Evolutionary conservation across 2,888 invertebrate genomes (phyloP).

Genomic region (Lepidochrysops patricia): DNA sequence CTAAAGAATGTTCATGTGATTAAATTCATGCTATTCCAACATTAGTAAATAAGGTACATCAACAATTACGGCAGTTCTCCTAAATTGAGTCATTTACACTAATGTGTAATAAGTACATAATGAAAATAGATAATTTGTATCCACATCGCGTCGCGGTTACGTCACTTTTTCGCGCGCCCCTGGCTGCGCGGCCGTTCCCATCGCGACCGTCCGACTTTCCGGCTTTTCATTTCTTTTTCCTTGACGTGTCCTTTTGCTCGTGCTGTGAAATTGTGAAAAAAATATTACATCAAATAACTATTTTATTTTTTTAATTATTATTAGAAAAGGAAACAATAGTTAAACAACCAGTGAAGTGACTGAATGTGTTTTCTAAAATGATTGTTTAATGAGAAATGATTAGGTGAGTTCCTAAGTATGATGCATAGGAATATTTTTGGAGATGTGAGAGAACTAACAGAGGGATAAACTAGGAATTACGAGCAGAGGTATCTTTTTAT

Average conservation of each 20-base stretch:
- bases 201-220: background rate
- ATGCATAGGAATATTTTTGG: background rate
- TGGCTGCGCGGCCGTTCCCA: slow-evolving; percentile 11
- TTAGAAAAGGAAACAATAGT: no score
- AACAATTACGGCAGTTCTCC: slow-evolving; percentile 1
- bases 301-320: background rate
- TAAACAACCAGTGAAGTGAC: background rate
- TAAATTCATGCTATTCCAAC: background rate
- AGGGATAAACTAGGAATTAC: background rate
- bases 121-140: slow-evolving; percentile 16
- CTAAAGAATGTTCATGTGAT: background rate
- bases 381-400: background rate
- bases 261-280: background rate
- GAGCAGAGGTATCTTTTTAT: background rate
- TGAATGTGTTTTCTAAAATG: background rate
- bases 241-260: background rate
- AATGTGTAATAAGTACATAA: slow-evolving; percentile 9
- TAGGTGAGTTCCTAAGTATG: background rate
- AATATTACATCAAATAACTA: background rate
- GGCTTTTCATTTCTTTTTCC: no score
- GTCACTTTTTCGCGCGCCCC: slow-evolving; percentile 15
- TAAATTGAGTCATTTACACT: slow-evolving; percentile 15
- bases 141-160: slow-evolving; percentile 12
- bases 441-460: background rate
- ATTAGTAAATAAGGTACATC: background rate